Evolutionary conservation across 2,888 invertebrate genomes (phyloP).

Genomic region (Terebella lapidaria): DNA sequence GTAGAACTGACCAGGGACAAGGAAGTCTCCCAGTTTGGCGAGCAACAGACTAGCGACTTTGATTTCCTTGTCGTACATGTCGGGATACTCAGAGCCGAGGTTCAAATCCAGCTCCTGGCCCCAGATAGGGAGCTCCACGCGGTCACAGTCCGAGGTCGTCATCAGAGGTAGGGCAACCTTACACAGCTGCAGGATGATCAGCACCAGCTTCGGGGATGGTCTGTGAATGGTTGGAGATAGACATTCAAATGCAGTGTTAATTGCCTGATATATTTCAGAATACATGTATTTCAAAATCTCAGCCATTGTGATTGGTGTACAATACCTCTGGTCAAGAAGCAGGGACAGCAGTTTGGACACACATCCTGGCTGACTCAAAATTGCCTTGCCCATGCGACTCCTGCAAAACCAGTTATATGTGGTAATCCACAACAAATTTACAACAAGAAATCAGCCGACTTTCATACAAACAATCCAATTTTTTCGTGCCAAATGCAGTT

Average conservation of each 20-base stretch:
- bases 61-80: constrained; percentile 38
- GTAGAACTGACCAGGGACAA: constrained; percentile 44
- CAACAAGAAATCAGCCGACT: too few species aligned
- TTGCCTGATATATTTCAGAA: background rate
- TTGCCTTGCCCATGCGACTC: constrained; percentile 51
- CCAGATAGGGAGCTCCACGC: constrained; percentile 48
- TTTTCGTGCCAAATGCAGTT: too few species aligned
- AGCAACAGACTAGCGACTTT: constrained; percentile 49
- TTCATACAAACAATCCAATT: too few species aligned
- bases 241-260: background rate
- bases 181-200: constrained; percentile 51
- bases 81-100: constrained; percentile 20
- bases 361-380: constrained; percentile 51
- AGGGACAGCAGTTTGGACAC: constrained; percentile 51
- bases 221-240: constrained; percentile 28
- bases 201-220: constrained; percentile 50
- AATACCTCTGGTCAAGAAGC: constrained; percentile 45
- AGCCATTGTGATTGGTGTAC: background rate
- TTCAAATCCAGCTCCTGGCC: constrained; percentile 30
- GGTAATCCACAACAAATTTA: too few species aligned
- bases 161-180: constrained; percentile 50
- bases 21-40: constrained; percentile 52
- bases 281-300: background rate
- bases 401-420: constrained; percentile 22
- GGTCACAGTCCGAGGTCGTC: constrained; percentile 45